phyloP scores from a whole-genome alignment of 1,140 invertebrate species.

The Cataglyphis hispanica region DNA sequence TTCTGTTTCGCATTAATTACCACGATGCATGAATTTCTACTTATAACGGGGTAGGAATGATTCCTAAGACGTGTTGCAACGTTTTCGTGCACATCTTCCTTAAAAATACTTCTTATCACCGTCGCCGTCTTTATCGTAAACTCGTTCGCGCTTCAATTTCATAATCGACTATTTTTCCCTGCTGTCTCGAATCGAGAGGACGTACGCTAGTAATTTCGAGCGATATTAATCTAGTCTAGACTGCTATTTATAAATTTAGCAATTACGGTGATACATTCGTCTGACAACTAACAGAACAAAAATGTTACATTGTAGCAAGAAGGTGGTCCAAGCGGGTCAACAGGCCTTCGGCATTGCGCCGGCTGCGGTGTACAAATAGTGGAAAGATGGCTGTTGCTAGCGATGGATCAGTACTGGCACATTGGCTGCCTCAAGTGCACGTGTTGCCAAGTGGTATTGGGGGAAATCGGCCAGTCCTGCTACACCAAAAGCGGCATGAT shows the following conservation, averaged over 20 bases:
- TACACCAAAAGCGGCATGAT: constrained; percentile 97
- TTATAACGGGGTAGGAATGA: constrained; percentile 42
- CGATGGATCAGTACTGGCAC: constrained; percentile 97
- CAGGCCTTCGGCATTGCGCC: constrained; percentile 86
- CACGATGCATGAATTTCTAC: constrained; percentile 45
- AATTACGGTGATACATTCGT: neutral
- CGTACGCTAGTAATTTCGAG: neutral
- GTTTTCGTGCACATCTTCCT: neutral
- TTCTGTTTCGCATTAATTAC: constrained; percentile 75
- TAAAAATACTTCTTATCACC: neutral
- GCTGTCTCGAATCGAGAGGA: neutral
- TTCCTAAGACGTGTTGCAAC: constrained; percentile 22
- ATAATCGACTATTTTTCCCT: neutral
- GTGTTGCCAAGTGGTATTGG: constrained; percentile 94
- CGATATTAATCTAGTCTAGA: neutral
- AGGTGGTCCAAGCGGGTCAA: constrained; percentile 81
- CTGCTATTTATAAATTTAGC: neutral
- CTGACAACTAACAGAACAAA: neutral
- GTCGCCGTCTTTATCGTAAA: neutral
- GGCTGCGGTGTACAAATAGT: constrained; percentile 92
- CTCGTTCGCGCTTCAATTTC: neutral
- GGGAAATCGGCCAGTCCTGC: constrained; percentile 95
- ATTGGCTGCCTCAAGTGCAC: constrained; percentile 96
- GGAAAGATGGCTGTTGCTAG: constrained; percentile 95
- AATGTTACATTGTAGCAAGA: constrained; percentile 87